phyloP scores from a whole-genome alignment of 2,888 invertebrate species.

The Agriopis marginaria region DNA sequence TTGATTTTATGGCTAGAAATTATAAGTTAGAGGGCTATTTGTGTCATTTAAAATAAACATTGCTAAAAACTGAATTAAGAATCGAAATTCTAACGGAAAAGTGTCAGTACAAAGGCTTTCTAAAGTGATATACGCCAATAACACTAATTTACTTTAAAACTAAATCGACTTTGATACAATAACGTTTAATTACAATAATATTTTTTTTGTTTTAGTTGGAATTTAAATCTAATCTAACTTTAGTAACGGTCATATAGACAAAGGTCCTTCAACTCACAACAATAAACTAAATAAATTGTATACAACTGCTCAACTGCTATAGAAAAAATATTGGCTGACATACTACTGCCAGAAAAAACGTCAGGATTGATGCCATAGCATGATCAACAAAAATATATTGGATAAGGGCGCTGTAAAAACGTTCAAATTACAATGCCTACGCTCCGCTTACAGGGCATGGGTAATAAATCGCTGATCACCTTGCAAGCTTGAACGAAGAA shows the following conservation, averaged over 20 bases:
- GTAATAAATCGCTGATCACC: slow-evolving; percentile 40
- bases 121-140: not conserved
- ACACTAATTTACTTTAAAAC: not conserved
- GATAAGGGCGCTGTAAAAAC: slow-evolving; percentile 33
- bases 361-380: slow-evolving; percentile 22
- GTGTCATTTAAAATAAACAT: slow-evolving; percentile 32
- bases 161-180: not conserved
- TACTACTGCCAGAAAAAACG: not conserved
- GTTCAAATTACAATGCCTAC: slow-evolving; percentile 35
- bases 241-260: too few relatives aligned
- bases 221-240: not conserved
- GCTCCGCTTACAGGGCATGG: slow-evolving; percentile 31
- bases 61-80: slow-evolving; percentile 23
- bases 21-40: slow-evolving; percentile 40
- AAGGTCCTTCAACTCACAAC: not conserved
- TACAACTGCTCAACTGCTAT: not conserved
- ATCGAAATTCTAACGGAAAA: not conserved
- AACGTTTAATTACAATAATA: not conserved
- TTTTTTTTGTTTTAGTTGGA: not conserved
- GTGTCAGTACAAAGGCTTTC: not conserved
- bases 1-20: slow-evolving; percentile 61
- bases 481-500: slow-evolving; percentile 11
- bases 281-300: not conserved
- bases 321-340: slow-evolving; percentile 3
- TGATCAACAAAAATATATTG: slow-evolving; percentile 32